phyloP scores from a whole-genome alignment of 1,140 invertebrate species.

The Dendrolimus punctatus region DNA sequence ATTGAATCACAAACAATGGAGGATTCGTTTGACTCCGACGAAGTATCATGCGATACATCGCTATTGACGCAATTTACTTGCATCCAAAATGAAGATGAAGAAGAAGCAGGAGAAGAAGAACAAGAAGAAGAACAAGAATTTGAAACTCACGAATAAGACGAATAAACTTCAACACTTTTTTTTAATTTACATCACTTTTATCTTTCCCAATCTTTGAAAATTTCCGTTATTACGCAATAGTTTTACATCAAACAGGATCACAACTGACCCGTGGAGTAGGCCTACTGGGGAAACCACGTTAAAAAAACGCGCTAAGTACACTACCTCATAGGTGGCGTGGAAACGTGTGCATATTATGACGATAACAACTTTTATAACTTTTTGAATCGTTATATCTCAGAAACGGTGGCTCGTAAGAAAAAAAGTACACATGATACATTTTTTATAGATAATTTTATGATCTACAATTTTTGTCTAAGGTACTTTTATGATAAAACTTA shows the following conservation, averaged over 20 bases:
- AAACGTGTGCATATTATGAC: slow-evolving; percentile 19
- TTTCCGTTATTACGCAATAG: slow-evolving; percentile 23
- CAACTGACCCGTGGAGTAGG: slow-evolving; percentile 20
- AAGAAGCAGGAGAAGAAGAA: slow-evolving; percentile 14
- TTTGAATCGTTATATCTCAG: slow-evolving; percentile 14
- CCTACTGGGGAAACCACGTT: slow-evolving; percentile 14
- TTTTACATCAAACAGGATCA: slow-evolving; percentile 23
- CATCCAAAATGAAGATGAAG: slow-evolving; percentile 14
- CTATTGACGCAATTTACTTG: slow-evolving; percentile 13
- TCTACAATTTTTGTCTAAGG: slow-evolving; percentile 15
- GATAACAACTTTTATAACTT: slow-evolving; percentile 14
- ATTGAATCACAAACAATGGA: slow-evolving; percentile 17
- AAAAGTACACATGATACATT: slow-evolving; percentile 11
- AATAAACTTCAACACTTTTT: slow-evolving; percentile 19
- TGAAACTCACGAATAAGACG: slow-evolving; percentile 9
- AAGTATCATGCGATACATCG: slow-evolving; percentile 11
- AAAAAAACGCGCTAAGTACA: slow-evolving; percentile 17
- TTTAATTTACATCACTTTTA: slow-evolving; percentile 19
- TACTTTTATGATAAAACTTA: too few species aligned
- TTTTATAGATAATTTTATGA: slow-evolving; percentile 18
- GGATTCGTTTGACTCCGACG: slow-evolving; percentile 16
- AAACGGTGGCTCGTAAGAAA: slow-evolving; percentile 13
- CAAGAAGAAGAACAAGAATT: too few species aligned
- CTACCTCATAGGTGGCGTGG: too few species aligned
- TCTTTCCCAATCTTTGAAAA: slow-evolving; percentile 19